Conservation (phyloP, 2,113 vertebrate species). For the Callocephalon fimbriatum region DNA sequence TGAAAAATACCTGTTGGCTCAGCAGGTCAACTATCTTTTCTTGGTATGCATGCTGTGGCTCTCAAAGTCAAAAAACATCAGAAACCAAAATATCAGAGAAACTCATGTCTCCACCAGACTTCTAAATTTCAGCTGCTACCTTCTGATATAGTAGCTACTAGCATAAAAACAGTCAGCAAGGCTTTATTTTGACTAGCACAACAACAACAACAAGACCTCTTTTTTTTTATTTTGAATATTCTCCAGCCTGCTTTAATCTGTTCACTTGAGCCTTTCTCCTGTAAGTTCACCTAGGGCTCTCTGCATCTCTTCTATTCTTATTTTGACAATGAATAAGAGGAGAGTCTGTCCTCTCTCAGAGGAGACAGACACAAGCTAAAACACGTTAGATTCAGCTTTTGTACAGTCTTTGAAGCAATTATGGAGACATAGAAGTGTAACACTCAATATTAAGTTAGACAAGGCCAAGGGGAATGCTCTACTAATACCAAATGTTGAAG, state of each 20-base stretch:
- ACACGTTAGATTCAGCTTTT: not conserved
- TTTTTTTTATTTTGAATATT: not conserved
- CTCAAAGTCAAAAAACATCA: not conserved
- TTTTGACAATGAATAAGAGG: not conserved
- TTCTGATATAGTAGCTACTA: not conserved
- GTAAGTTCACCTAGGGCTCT: not conserved
- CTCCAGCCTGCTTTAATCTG: not conserved
- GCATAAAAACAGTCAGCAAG: not conserved
- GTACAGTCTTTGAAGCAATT: not conserved
- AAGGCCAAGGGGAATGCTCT: not conserved
- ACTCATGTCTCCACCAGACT: not conserved
- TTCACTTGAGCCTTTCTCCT: not conserved
- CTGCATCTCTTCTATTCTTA: not conserved
- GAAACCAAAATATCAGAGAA: not conserved
- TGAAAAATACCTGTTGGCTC: not conserved
- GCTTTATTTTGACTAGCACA: not conserved
- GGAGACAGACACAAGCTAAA: not conserved
- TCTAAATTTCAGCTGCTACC: not conserved
- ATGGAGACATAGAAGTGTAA: not conserved
- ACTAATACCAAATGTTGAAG: not conserved
- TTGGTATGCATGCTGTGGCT: fast-evolving
- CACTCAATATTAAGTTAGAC: not conserved
- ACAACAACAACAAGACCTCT: not conserved
- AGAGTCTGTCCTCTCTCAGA: not conserved
- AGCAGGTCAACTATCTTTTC: not conserved